phyloP scores from a whole-genome alignment of 2,797 vertebrate species.

The Rhinoraja longicauda region DNA sequence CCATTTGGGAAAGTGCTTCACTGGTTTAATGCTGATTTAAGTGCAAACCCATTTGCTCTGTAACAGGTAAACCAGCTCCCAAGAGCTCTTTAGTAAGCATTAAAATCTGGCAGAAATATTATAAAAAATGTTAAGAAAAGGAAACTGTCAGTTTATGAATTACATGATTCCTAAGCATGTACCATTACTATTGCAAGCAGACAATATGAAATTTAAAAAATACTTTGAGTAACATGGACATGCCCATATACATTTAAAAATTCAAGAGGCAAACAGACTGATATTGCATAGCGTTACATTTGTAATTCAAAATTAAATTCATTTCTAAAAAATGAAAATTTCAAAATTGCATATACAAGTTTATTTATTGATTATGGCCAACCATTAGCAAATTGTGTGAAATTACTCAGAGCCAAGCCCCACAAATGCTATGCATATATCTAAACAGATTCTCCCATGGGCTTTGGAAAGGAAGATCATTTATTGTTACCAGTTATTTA shows the following conservation, averaged over 20 bases:
- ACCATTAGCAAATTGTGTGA: not conserved
- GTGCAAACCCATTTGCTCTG: not conserved
- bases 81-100: not conserved
- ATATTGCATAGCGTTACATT: constrained; percentile 28
- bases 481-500: not conserved
- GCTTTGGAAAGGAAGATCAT: not conserved
- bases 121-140: not conserved
- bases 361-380: not conserved
- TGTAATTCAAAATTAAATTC: constrained; percentile 25
- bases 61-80: not conserved
- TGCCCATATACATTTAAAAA: not conserved
- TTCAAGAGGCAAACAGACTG: constrained; percentile 3
- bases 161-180: not conserved
- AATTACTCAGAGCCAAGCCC: constrained; percentile 19
- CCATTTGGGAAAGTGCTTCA: not conserved
- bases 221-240: constrained; percentile 4
- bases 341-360: constrained; percentile 16
- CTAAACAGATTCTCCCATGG: not conserved
- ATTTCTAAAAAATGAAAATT: not conserved
- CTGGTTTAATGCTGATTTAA: not conserved
- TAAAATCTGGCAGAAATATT: not conserved
- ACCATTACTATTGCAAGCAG: not conserved
- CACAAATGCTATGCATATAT: not conserved
- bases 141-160: constrained; percentile 5
- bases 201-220: constrained; percentile 3